A percentile compares a stretch with the other conserved stretches of the same genome.
phyloP scores from a whole-genome alignment of 1,140 invertebrate genomes.

The Drosophila melanica region DNA sequence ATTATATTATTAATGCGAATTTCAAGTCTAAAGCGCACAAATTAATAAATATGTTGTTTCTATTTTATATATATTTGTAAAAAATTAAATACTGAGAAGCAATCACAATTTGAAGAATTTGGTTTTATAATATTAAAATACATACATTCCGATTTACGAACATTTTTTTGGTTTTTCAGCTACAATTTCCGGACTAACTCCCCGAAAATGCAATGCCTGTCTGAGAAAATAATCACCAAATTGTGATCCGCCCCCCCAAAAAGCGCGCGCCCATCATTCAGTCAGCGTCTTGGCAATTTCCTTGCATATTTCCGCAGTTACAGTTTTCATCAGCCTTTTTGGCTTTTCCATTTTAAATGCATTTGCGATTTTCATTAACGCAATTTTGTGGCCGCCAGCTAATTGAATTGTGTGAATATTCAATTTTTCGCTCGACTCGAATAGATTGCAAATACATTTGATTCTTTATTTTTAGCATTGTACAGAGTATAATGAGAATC shows the following conservation, averaged over 20 bases:
- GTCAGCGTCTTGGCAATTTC: slow-evolving; percentile 76
- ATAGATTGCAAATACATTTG: slow-evolving; percentile 1
- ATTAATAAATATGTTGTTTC: slow-evolving; percentile 66
- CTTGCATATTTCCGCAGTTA: slow-evolving; percentile 77
- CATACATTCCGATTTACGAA: neutral
- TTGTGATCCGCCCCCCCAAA: neutral
- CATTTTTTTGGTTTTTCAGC: slow-evolving; percentile 27
- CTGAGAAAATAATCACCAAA: slow-evolving; percentile 20
- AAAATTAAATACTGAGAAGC: slow-evolving; percentile 1
- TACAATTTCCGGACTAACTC: slow-evolving; percentile 64
- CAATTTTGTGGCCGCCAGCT: slow-evolving; percentile 66
- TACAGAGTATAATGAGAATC: neutral
- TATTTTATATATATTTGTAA: neutral
- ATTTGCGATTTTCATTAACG: slow-evolving; percentile 75
- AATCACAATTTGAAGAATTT: neutral
- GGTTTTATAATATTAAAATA: neutral
- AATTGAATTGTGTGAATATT: slow-evolving; percentile 72
- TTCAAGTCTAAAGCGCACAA: slow-evolving; percentile 57
- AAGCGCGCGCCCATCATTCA: slow-evolving; percentile 33
- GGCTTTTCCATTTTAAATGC: slow-evolving; percentile 35
- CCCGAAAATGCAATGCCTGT: slow-evolving; percentile 16
- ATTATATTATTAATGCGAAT: slow-evolving; percentile 82
- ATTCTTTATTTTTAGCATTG: slow-evolving; percentile 3
- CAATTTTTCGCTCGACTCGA: slow-evolving; percentile 10
- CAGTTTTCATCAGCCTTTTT: slow-evolving; percentile 70